Evolutionary conservation across 2,113 vertebrate species (phyloP).

Genomic region (Hypomesus transpacificus): DNA sequence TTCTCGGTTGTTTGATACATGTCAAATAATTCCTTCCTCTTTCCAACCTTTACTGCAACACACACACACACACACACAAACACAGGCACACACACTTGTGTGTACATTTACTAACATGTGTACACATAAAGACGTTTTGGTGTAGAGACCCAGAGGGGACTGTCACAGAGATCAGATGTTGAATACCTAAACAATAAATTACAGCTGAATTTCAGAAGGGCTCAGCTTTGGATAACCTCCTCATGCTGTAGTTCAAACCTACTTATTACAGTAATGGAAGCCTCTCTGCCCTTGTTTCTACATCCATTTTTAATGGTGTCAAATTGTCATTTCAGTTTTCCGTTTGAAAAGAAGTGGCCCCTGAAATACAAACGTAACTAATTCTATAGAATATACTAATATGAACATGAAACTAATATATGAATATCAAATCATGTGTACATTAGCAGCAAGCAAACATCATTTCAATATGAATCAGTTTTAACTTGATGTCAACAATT

Average conservation of each 20-base stretch:
- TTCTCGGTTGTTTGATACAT: constrained; percentile 94
- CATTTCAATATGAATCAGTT: too few relatives aligned
- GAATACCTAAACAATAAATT: constrained; percentile 89
- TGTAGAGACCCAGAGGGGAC: constrained; percentile 86
- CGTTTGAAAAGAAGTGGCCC: constrained; percentile 52
- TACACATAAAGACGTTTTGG: constrained; percentile 41
- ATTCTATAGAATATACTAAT: constrained; percentile 41
- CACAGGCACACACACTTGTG: constrained; percentile 1
- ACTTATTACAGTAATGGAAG: constrained; percentile 70
- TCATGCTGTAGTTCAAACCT: constrained; percentile 30
- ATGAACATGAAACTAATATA: neutral
- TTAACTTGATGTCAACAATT: too few relatives aligned
- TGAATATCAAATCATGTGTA: too few relatives aligned
- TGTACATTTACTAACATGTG: constrained; percentile 22
- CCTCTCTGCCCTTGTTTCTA: constrained; percentile 58
- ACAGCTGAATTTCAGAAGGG: constrained; percentile 83
- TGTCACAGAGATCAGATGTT: constrained; percentile 87
- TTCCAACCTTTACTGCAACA: constrained; percentile 34
- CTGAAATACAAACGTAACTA: constrained; percentile 39
- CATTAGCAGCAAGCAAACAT: too few relatives aligned
- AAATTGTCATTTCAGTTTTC: constrained; percentile 63
- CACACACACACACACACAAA: constrained; percentile 10
- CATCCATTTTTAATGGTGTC: constrained; percentile 72
- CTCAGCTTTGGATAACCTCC: constrained; percentile 73
- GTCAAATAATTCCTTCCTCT: constrained; percentile 86